A percentile compares a stretch with the other conserved stretches of the same genome.
These are phyloP conservation scores for Hydropsyche tenuis DNA, from an alignment of 1,140 invertebrate species.

Conservation along the genomic window DNA sequence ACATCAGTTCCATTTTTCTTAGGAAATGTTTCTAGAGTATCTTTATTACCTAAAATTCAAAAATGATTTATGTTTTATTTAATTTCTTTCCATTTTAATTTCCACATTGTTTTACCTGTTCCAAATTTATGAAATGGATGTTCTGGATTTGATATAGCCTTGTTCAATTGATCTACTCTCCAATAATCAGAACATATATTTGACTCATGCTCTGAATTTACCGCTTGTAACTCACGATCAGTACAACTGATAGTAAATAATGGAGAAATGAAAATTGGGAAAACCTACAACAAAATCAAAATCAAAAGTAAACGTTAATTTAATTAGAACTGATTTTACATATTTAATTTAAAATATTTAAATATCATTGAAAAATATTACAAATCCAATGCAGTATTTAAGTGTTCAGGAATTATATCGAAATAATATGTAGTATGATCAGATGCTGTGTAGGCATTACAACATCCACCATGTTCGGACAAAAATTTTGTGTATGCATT, in stretches of 20 bases:
- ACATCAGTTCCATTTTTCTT: slow-evolving; percentile 83
- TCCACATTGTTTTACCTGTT: slow-evolving; percentile 65
- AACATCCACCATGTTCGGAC: slow-evolving; percentile 84
- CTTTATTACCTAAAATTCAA: slow-evolving; percentile 69
- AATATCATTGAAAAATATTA: slow-evolving; percentile 53
- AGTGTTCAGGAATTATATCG: slow-evolving; percentile 83
- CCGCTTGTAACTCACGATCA: slow-evolving; percentile 92
- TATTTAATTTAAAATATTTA: neutral
- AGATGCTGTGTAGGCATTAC: slow-evolving; percentile 87
- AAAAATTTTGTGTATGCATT: slow-evolving; percentile 93
- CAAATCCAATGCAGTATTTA: slow-evolving; percentile 84
- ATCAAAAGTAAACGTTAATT: neutral
- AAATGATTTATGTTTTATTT: neutral
- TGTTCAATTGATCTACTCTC: slow-evolving; percentile 88
- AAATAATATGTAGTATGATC: slow-evolving; percentile 96
- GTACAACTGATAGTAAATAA: slow-evolving; percentile 90
- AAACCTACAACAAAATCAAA: slow-evolving; percentile 76
- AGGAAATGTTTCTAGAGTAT: slow-evolving; percentile 83
- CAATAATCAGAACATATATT: slow-evolving; percentile 88
- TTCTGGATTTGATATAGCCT: slow-evolving; percentile 73
- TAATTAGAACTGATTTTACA: neutral
- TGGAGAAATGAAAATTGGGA: slow-evolving; percentile 91
- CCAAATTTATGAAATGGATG: slow-evolving; percentile 93
- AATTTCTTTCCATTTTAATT: neutral
- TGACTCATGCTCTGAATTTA: slow-evolving; percentile 95